These are phyloP conservation scores for Andrena haemorrhoa DNA, from an alignment of 2,888 invertebrate genomes.

Conservation along the genomic window DNA sequence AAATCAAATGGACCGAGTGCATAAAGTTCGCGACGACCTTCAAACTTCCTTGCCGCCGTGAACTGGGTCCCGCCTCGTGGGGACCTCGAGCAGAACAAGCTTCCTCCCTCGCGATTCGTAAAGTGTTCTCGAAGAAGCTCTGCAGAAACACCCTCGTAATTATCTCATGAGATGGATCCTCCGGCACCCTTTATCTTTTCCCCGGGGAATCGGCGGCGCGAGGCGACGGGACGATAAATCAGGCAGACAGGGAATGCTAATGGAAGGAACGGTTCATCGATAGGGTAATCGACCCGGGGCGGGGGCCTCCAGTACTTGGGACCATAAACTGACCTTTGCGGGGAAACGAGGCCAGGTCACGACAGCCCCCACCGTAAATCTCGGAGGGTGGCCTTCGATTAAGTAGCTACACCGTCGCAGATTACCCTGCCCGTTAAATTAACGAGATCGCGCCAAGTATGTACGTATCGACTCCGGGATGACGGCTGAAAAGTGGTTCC, in stretches of 20 bases:
- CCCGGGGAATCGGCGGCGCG: background rate
- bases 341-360: conserved; percentile 36
- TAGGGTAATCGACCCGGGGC: conserved; percentile 18
- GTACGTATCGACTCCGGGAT: conserved; percentile 9
- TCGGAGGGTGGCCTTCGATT: conserved; percentile 36
- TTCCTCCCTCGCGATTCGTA: background rate
- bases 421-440: conserved; percentile 41
- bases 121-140: conserved; percentile 2
- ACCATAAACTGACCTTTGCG: conserved; percentile 14
- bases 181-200: conserved; percentile 14
- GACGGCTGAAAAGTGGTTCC: conserved; percentile 18
- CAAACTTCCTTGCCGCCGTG: conserved; percentile 27
- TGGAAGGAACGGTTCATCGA: conserved; percentile 17
- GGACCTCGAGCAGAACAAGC: background rate
- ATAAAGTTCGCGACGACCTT: conserved; percentile 52
- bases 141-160: conserved; percentile 20
- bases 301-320: background rate
- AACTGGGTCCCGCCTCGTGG: background rate
- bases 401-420: conserved; percentile 24
- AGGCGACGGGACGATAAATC: conserved; percentile 7
- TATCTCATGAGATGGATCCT: background rate
- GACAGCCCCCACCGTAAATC: conserved; percentile 34
- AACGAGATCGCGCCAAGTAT: conserved; percentile 35
- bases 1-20: conserved; percentile 38
- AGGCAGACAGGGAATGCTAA: conserved; percentile 22